Percentiles rank a stretch among this genome's conserved stretches.
phyloP scores from a whole-genome alignment of 2,797 vertebrate genomes.

The Cyclura pinguis region DNA sequence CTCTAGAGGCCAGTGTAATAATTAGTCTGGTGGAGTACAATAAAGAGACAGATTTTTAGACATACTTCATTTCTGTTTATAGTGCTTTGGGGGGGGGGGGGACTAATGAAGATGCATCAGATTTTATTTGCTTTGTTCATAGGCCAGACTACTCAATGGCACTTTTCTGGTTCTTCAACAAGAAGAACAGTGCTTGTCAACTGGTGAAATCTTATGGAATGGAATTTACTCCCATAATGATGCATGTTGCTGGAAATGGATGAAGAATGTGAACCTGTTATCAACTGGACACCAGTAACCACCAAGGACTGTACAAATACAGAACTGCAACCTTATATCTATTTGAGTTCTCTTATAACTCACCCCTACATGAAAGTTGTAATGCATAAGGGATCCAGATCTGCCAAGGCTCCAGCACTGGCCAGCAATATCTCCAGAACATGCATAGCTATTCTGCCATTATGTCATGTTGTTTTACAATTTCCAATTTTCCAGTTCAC shows the following conservation, averaged over 20 bases:
- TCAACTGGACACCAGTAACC: neutral
- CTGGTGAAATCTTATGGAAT: neutral
- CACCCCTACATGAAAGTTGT: neutral
- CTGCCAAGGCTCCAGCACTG: neutral
- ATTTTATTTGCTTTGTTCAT: neutral
- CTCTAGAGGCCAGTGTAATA: neutral
- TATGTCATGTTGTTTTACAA: too few species aligned
- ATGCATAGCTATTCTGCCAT: neutral
- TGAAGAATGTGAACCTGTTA: neutral
- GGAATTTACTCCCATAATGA: neutral
- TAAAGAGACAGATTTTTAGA: conserved; percentile 1
- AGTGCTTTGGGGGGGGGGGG: neutral
- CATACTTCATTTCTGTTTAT: conserved; percentile 5
- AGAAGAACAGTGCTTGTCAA: neutral
- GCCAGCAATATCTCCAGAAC: neutral
- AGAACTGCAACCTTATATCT: neutral
- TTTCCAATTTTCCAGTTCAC: too few species aligned
- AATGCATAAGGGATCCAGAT: too few species aligned
- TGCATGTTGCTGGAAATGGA: neutral
- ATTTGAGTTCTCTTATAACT: neutral
- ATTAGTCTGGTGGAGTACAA: conserved; percentile 6
- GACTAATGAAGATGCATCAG: conserved; percentile 10
- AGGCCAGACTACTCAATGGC: neutral
- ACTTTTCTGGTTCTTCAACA: neutral
- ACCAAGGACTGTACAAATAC: neutral